phyloP scores from a whole-genome alignment of 1,140 invertebrate species.

The Ceratitis capitata region DNA sequence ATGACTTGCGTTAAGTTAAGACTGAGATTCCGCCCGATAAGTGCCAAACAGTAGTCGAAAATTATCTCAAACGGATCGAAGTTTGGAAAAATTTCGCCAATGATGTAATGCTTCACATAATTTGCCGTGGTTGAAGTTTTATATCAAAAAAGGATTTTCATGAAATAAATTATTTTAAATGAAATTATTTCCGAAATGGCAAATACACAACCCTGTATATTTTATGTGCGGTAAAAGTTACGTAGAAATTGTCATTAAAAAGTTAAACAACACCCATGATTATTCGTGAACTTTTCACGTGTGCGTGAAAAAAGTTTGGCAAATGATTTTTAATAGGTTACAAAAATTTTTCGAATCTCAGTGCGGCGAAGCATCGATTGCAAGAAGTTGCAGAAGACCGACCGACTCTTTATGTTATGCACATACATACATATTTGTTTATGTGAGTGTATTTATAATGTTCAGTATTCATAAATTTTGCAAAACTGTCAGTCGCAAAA shows the following conservation, averaged over 20 bases:
- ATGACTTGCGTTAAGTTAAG: too few relatives aligned
- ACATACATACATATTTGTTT: background rate
- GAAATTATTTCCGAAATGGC: too few relatives aligned
- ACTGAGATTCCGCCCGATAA: too few relatives aligned
- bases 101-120: too few relatives aligned
- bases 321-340: conserved; percentile 16
- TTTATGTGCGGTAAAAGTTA: background rate
- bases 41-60: too few relatives aligned
- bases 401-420: background rate
- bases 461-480: background rate
- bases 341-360: background rate
- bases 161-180: too few relatives aligned
- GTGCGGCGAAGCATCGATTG: background rate
- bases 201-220: too few relatives aligned
- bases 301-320: background rate
- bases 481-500: conserved; percentile 26
- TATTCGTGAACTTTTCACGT: background rate
- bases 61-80: too few relatives aligned
- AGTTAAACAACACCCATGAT: background rate
- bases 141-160: too few relatives aligned
- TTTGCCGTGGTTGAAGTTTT: too few relatives aligned
- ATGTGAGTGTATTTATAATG: background rate
- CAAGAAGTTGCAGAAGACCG: background rate
- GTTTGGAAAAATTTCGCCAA: too few relatives aligned
- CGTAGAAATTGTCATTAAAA: conserved; percentile 6